These are phyloP conservation scores for Syrista parreyssii DNA, from an alignment of 2,888 invertebrate species.

Conservation along the genomic window DNA sequence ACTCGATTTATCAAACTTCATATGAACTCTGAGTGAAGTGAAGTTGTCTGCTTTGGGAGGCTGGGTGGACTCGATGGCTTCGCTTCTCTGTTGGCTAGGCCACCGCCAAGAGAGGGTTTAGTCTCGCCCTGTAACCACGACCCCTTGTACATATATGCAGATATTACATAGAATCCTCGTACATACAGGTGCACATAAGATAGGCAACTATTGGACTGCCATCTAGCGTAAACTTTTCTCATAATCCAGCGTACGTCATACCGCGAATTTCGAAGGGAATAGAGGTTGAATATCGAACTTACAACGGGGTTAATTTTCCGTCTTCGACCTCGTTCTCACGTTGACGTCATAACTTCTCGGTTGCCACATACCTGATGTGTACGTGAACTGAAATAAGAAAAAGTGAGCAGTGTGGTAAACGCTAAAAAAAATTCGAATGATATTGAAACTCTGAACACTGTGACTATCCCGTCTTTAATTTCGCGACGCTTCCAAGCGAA, in stretches of 20 bases:
- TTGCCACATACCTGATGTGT: neutral
- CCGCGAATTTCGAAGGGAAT: neutral
- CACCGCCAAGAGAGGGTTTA: neutral
- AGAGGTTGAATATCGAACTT: neutral
- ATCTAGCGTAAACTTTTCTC: neutral
- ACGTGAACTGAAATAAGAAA: neutral
- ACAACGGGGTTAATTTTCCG: neutral
- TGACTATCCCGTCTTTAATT: neutral
- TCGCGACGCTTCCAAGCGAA: neutral
- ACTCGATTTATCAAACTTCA: constrained; percentile 4
- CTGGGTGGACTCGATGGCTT: neutral
- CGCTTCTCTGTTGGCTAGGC: neutral
- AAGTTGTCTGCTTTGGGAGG: neutral
- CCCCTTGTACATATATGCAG: neutral
- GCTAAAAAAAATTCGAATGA: neutral
- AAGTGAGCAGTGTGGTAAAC: neutral
- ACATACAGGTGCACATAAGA: neutral
- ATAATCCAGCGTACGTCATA: neutral
- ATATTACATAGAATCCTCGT: neutral
- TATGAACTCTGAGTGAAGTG: neutral
- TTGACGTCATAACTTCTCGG: neutral
- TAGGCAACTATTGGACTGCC: neutral
- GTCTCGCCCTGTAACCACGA: constrained; percentile 5
- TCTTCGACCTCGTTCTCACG: neutral
- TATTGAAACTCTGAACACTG: neutral